These are phyloP conservation scores for Chaetodon trifasciatus DNA, from an alignment of 2,797 vertebrate genomes.

Conservation along the genomic window DNA sequence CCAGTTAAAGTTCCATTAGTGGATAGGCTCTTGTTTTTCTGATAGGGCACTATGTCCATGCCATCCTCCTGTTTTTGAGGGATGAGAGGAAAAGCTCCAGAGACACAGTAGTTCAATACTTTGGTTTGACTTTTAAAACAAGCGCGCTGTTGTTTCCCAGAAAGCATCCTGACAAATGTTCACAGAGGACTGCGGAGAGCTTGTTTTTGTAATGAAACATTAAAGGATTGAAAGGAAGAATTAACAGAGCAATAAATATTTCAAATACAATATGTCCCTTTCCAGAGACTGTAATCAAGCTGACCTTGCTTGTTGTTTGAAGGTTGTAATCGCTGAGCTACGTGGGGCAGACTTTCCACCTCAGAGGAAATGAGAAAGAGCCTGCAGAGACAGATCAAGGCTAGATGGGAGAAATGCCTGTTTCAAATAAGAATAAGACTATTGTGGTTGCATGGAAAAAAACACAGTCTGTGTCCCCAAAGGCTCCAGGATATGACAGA, in stretches of 20 bases:
- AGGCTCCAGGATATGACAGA: constrained; percentile 27
- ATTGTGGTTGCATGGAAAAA: constrained; percentile 5
- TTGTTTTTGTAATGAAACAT: constrained; percentile 47
- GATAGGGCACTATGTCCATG: constrained; percentile 23
- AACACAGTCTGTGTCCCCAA: constrained; percentile 20
- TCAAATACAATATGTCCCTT: constrained; percentile 23
- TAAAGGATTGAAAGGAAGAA: constrained; percentile 22
- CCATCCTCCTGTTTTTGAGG: constrained; percentile 26
- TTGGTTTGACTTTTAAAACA: constrained; percentile 44
- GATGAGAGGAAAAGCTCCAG: constrained; percentile 37
- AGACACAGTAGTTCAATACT: constrained; percentile 14
- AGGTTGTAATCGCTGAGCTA: not conserved
- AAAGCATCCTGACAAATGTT: constrained; percentile 25
- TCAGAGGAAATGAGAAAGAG: constrained; percentile 18
- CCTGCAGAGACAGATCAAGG: constrained; percentile 16
- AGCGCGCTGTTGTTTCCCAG: not conserved
- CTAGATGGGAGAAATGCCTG: not conserved
- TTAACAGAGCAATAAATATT: constrained; percentile 31
- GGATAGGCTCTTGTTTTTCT: constrained; percentile 38
- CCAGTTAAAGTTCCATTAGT: constrained; percentile 72
- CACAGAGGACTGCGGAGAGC: not conserved
- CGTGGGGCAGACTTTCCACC: constrained; percentile 4
- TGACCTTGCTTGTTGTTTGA: constrained; percentile 34
- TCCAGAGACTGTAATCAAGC: constrained; percentile 23
- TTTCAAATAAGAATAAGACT: constrained; percentile 18